A percentile compares a stretch with the other conserved stretches of the same genome.
These are phyloP conservation scores for Daphoenositta chrysoptera DNA, from an alignment of 2,113 vertebrate genomes.

Conservation along the genomic window DNA sequence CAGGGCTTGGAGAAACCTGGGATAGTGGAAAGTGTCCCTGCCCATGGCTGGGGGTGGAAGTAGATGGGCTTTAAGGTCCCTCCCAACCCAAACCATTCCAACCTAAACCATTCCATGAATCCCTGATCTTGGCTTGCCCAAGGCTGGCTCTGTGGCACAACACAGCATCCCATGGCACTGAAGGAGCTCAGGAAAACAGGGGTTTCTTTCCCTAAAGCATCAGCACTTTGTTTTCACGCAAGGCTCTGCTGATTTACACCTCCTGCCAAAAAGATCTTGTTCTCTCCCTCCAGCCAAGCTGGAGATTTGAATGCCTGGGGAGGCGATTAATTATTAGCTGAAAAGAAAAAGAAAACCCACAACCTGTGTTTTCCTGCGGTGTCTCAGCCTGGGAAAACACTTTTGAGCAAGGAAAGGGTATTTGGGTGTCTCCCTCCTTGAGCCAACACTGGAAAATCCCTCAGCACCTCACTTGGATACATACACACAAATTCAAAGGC, in stretches of 20 bases:
- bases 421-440: neutral
- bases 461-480: neutral
- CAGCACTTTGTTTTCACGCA: neutral
- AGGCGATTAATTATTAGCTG: neutral
- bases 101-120: neutral
- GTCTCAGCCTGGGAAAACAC: neutral
- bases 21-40: neutral
- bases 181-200: neutral
- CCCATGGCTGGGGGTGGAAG: neutral
- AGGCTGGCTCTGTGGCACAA: neutral
- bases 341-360: neutral
- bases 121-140: neutral
- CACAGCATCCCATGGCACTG: rapidly evolving
- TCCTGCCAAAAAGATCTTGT: neutral
- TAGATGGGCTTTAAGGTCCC: neutral
- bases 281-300: neutral
- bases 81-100: neutral
- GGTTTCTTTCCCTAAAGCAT: neutral
- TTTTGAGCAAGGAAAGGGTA: neutral
- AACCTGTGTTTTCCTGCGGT: rapidly evolving
- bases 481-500: neutral
- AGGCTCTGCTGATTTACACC: neutral
- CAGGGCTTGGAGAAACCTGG: neutral
- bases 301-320: neutral
- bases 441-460: neutral